Evolutionary conservation across 2,113 vertebrate genomes (phyloP).

Genomic region (Dolichallabes microphthalmus): DNA sequence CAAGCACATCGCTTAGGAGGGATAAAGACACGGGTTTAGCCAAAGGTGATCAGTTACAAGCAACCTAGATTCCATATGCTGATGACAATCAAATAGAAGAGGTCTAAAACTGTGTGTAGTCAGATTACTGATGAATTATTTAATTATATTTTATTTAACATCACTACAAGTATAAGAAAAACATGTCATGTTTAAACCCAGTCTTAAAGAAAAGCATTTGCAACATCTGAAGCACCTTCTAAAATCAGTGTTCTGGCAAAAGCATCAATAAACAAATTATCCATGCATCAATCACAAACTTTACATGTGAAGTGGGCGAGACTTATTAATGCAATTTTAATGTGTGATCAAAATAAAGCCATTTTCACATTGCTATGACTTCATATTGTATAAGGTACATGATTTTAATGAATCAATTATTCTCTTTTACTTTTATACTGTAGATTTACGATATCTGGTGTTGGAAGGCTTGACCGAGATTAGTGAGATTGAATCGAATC

Average conservation of each 20-base stretch:
- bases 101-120: not conserved
- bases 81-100: not conserved
- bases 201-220: not conserved
- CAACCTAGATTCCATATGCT: not conserved
- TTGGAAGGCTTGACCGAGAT: not conserved
- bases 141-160: not conserved
- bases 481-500: not conserved
- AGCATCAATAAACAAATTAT: not conserved
- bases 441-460: not conserved
- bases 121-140: not conserved
- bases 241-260: not conserved
- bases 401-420: not conserved
- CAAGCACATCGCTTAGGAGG: conserved; percentile 33
- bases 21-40: conserved; percentile 18
- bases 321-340: no score
- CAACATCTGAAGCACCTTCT: not conserved
- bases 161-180: not conserved
- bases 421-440: not conserved
- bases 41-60: not conserved
- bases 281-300: not conserved
- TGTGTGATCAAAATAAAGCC: not conserved
- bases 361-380: not conserved
- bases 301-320: not conserved
- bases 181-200: not conserved
- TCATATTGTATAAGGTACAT: not conserved